Evolutionary conservation across 1,140 invertebrate genomes (phyloP), one percentile per base, ranked within the genome.

Genomic region (Aleiodes sp.): DNA sequence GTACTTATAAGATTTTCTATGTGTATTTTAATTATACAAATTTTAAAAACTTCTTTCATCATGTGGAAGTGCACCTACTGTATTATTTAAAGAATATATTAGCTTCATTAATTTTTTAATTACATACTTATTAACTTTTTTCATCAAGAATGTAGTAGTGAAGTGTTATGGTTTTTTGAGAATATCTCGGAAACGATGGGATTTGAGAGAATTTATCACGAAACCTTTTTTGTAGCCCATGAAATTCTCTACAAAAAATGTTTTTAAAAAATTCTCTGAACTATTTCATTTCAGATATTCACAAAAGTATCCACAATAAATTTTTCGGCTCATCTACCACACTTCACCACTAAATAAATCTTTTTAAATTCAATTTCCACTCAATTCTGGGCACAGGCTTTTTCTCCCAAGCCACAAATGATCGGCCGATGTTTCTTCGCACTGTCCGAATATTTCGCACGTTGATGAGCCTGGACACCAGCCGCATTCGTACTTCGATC

Each of bases 401-500:
- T 10, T 52, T 12, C 46, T 52, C 21, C 46, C 46, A 52, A 52
- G 21, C 46, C 46, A 52, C 21, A 52, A 52, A 52, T 52, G 21
- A 6, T 52, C 46, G 26, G 12, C 8, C 7, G 46, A 24, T 9
- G 46, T 52, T 52, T 52, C 46, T 16, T 52, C 46, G 9, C 46
- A 52, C 16, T 52, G 46, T 52, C 46, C 46, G 26, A 21, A 12
- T 52, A 52, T 52, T 52, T 52, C 46, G 26, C 46, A 52, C 7
- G 46, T 52, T 24, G 46, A 21, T 16, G 46, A 52, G 6, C 46
- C 46, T 52, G 46, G 46, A 52, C 46, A 52, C 46, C 46, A 52
- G 12, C 46, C 46, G 8, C 46, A 52, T 21, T 52, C 46, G 21
- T 52, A 52, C 21, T 24, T 24, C 16, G 7, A 24, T 16, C 46